A percentile compares a stretch with the other conserved stretches of the same genome.
These are phyloP conservation scores for Drosophila bocqueti DNA, from an alignment of 1,140 invertebrate species.

Conservation along the genomic window DNA sequence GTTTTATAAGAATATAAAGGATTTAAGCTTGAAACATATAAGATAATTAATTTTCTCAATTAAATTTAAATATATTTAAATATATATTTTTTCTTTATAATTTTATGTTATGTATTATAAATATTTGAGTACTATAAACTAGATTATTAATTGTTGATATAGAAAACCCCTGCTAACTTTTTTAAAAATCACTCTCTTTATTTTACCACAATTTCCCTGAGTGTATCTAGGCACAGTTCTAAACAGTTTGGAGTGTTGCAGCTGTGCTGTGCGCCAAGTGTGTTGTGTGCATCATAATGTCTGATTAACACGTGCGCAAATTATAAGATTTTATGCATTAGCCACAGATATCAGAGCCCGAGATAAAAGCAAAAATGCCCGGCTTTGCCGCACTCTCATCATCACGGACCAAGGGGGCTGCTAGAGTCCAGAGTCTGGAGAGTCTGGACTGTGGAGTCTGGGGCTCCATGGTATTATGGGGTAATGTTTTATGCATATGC, in stretches of 20 bases:
- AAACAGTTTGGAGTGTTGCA: constrained; percentile 44
- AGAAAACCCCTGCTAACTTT: too few relatives aligned
- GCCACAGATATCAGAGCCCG: constrained; percentile 75
- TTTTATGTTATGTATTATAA: too few relatives aligned
- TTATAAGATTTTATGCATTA: constrained; percentile 84
- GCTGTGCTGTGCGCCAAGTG: constrained; percentile 43
- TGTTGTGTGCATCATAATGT: constrained; percentile 72
- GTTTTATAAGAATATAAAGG: too few relatives aligned
- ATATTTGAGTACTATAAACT: too few relatives aligned
- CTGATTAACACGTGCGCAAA: constrained; percentile 83
- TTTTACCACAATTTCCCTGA: not conserved
- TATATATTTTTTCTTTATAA: too few relatives aligned
- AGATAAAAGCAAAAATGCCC: constrained; percentile 78
- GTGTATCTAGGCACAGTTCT: constrained; percentile 25
- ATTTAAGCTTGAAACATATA: too few relatives aligned
- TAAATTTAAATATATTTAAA: too few relatives aligned
- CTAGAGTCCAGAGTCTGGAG: not conserved
- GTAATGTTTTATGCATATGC: constrained; percentile 73
- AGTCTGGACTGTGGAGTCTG: not conserved
- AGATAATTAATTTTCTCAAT: too few relatives aligned
- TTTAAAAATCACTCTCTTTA: too few relatives aligned
- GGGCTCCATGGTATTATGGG: constrained; percentile 53
- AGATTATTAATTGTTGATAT: too few relatives aligned
- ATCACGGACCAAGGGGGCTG: constrained; percentile 12
- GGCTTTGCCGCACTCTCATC: constrained; percentile 62